Evolutionary conservation across 2,797 vertebrate genomes (phyloP), one percentile per base, ranked within the genome.

Genomic region (Sebastes itinus): DNA sequence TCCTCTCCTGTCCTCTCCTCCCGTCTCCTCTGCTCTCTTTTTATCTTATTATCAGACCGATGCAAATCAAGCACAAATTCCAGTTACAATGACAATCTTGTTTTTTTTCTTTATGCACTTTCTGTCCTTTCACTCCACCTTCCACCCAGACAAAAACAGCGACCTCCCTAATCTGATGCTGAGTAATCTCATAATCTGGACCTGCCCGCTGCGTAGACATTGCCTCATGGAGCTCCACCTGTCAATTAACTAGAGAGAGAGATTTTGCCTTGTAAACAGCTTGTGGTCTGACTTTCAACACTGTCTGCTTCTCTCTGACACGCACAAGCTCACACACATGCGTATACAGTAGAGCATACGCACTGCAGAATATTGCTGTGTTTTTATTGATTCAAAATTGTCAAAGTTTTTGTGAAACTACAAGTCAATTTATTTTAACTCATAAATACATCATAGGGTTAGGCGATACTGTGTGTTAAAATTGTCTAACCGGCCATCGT

Each of bases 101-200:
- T 18, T 14, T 13, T n/a, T 66, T 82, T 63, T 69, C 12, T 38
- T 62, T 69, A 1, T 72, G 46, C 20, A 66, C 28, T 59, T 78
- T 81, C 16, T 55, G 30, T 68, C 49, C 46, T 63, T 80, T 85
- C 72, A 42, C 52, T 82, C 25, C 56, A 75, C 76, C 78, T 75
- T 82, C 64, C 76, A 81, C 12, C 35, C 10, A 67, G 77, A 77
- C 78, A 59, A 85, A 86, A 87, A 77, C 27, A 59, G 62, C 27
- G 35, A 83, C 87, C 72, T 80, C 73, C 62, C 77, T 87, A 92
- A 92, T 92, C 90, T 88, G 78, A 58, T 79, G 77, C 61, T 14
- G 70, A 77, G 56, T 92, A 89, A 93, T 90, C 90, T 84, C 75
- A 88, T 92, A 91, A 93, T 90, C 88, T 87, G 86, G 77, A 78